Conservation (phyloP, 2,797 vertebrate genomes). For the Bryconaethiops microstoma region DNA sequence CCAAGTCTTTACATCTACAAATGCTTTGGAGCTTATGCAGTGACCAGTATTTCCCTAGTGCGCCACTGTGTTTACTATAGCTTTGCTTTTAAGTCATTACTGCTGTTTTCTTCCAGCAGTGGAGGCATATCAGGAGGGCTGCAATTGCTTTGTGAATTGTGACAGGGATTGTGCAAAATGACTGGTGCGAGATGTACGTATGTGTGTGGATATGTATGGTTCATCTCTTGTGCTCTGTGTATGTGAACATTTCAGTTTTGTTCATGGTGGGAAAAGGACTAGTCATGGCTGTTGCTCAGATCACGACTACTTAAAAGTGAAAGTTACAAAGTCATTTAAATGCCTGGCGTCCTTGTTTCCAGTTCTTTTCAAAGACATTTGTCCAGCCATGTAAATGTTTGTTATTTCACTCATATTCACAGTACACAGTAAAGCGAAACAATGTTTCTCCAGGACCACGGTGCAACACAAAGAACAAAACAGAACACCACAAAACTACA, state of each 20-base stretch:
- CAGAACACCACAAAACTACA: too few relatives aligned
- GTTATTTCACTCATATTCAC: too few relatives aligned
- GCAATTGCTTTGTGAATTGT: conserved; percentile 27
- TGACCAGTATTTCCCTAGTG: not conserved
- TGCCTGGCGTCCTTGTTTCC: not conserved
- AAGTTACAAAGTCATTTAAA: not conserved
- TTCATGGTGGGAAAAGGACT: not conserved
- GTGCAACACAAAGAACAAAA: too few relatives aligned
- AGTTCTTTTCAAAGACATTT: not conserved
- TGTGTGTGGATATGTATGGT: conserved; percentile 2
- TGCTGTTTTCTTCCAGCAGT: not conserved
- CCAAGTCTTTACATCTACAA: not conserved
- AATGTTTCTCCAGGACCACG: too few relatives aligned
- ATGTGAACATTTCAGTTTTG: not conserved
- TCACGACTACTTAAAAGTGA: not conserved
- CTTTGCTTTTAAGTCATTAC: not conserved
- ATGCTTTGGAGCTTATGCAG: not conserved
- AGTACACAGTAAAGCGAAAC: too few relatives aligned
- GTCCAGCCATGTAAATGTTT: too few relatives aligned
- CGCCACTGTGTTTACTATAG: not conserved
- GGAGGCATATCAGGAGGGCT: conserved; percentile 1
- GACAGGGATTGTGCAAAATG: not conserved
- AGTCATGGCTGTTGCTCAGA: not conserved
- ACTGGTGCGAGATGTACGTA: not conserved
- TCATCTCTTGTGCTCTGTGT: conserved; percentile 5